phyloP scores from a whole-genome alignment of 2,113 vertebrate species.

The Paratilapia polleni region DNA sequence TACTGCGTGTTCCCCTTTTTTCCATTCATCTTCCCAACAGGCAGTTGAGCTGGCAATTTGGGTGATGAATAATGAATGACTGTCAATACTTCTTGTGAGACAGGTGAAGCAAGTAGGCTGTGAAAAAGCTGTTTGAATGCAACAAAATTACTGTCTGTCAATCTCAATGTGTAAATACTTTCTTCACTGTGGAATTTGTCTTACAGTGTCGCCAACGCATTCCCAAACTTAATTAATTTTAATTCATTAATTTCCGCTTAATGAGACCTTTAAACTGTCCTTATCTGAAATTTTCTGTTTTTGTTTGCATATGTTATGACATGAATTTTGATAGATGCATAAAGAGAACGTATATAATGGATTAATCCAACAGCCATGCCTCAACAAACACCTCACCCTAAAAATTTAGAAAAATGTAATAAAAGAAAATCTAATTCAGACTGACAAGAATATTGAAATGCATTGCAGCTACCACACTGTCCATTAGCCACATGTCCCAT shows the following conservation, averaged over 20 bases:
- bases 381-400: neutral
- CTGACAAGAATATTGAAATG: slow-evolving; percentile 36
- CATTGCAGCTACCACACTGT: slow-evolving; percentile 15
- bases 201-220: neutral
- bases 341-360: neutral
- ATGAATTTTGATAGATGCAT: neutral
- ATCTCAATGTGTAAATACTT: slow-evolving; percentile 5
- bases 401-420: slow-evolving; percentile 13
- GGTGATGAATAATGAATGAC: slow-evolving; percentile 44
- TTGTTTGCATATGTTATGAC: neutral
- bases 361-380: neutral
- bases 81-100: slow-evolving; percentile 25
- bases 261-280: neutral
- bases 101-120: slow-evolving; percentile 27
- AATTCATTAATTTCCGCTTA: neutral
- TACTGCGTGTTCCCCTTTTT: neutral
- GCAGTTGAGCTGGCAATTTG: slow-evolving; percentile 12
- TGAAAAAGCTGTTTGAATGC: slow-evolving; percentile 18
- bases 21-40: slow-evolving; percentile 9
- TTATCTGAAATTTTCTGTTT: neutral
- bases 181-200: neutral
- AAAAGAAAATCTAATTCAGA: slow-evolving; percentile 36
- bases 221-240: neutral
- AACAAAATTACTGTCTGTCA: neutral
- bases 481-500: slow-evolving; percentile 42